Evolutionary conservation across 2,113 vertebrate genomes (phyloP), one percentile per base, ranked within the genome.

Genomic region (Bucco capensis): DNA sequence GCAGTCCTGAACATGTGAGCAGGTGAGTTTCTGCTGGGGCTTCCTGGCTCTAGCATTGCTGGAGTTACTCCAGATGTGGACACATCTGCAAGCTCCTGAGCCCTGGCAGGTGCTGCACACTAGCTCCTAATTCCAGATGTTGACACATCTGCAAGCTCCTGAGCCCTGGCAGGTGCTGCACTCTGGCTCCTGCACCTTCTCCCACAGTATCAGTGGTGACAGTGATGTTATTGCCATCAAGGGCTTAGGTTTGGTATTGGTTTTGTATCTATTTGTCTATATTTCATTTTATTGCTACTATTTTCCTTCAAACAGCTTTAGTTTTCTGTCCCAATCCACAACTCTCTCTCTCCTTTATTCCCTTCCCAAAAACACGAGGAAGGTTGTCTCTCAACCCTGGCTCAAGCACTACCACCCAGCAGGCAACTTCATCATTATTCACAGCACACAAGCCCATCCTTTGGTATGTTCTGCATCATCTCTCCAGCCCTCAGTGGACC

Each of bases 391-490:
- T 37, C 61, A 74, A 58, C 37, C 38, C 4, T 0, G n/a, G 80
- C 61, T 83, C 14, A 11, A 81, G 80, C 51, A 66, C 35, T 0
- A 58, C 8, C 31, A 67, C 65, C 27, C 75, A 24, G 56, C 66
- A 58, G 40, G 81, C 49, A n/a, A 22, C 53, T 81, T 60, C 3
- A 88, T 92, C 51, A 22, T 67, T 75, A 94, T 93, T 93, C 94
- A n/a, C 0, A 3, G 81, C 92, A 90, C 91, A 86, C 51, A 56
- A 18, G 44, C 4, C 1, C 44, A 7, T 67, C 86, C 49, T 72
- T 83, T 74, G 31, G 40, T 12, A 69, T 69, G 83, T 86, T 93
- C 93, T 61, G 70, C 92, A 86, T 86, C 27, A 76, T 83, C 86
- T 86, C 86, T 88, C 70, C 46, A 78, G 80, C 66, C 27, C 0